Evolutionary conservation across 2,113 vertebrate genomes (phyloP).

Genomic region (Tragelaphus imberbis): DNA sequence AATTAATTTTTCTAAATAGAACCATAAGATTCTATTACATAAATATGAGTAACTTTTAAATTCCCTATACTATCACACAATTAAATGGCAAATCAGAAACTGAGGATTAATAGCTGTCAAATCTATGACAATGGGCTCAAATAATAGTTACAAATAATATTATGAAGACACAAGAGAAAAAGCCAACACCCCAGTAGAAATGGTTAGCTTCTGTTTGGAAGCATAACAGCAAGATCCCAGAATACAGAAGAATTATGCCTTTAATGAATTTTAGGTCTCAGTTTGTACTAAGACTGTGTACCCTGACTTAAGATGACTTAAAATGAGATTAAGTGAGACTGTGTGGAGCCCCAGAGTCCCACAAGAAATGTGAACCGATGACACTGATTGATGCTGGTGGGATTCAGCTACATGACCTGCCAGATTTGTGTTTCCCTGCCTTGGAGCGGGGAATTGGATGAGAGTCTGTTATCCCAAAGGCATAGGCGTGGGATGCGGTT

Average conservation of each 20-base stretch:
- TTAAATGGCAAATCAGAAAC: not conserved
- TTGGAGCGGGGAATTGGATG: rapidly evolving
- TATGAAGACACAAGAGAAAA: not conserved
- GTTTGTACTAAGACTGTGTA: not conserved
- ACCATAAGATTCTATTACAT: not conserved
- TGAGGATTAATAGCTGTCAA: not conserved
- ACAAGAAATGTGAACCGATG: not conserved
- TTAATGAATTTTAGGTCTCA: not conserved
- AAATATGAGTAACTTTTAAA: not conserved
- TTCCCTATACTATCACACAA: not conserved
- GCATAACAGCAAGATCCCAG: not conserved
- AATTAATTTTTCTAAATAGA: not conserved
- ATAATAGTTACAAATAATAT: not conserved
- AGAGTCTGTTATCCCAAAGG: not conserved
- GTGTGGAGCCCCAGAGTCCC: not conserved
- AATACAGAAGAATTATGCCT: not conserved
- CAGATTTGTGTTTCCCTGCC: not conserved
- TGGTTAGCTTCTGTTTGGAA: not conserved
- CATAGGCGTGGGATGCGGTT: too few species aligned
- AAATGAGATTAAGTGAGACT: not conserved
- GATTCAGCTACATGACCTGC: rapidly evolving
- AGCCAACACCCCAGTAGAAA: not conserved
- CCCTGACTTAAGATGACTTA: not conserved
- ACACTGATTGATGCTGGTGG: not conserved
- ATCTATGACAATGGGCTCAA: not conserved